These are phyloP conservation scores for Nesometra sesokonis DNA, from an alignment of 35 echinoderm and acorn worm species.

Conservation along the genomic window DNA sequence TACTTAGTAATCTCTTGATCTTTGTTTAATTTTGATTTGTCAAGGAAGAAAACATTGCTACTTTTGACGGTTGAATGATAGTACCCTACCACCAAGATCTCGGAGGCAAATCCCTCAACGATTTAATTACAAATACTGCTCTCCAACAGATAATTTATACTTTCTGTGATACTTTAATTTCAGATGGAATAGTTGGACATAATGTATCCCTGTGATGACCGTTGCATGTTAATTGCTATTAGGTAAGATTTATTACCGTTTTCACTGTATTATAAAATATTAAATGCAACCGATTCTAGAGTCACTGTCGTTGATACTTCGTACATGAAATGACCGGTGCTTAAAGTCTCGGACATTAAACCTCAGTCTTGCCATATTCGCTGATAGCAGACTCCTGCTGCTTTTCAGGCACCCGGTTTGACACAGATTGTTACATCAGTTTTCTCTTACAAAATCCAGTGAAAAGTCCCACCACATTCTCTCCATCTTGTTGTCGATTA, in stretches of 20 bases:
- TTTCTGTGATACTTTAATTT: too few species aligned
- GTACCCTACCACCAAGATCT: background rate
- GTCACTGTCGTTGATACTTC: background rate
- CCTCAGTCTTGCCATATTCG: background rate
- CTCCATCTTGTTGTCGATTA: too few species aligned
- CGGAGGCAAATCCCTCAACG: background rate
- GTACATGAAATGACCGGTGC: background rate
- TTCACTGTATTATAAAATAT: too few species aligned
- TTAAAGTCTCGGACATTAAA: background rate
- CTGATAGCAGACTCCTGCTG: background rate
- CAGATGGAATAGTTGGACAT: too few species aligned
- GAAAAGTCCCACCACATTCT: too few species aligned
- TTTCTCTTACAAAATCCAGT: too few species aligned
- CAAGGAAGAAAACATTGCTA: background rate
- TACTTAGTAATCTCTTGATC: too few species aligned
- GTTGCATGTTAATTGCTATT: too few species aligned
- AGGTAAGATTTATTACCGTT: too few species aligned
- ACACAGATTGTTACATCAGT: background rate
- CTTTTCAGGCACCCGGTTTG: background rate
- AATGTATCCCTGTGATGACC: too few species aligned
- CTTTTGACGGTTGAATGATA: background rate
- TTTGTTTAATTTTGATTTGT: background rate
- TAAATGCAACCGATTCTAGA: background rate
- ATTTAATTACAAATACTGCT: too few species aligned
- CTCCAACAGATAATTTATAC: too few species aligned